phyloP scores from a whole-genome alignment of 2,113 vertebrate species.

The Heterocephalus glaber region DNA sequence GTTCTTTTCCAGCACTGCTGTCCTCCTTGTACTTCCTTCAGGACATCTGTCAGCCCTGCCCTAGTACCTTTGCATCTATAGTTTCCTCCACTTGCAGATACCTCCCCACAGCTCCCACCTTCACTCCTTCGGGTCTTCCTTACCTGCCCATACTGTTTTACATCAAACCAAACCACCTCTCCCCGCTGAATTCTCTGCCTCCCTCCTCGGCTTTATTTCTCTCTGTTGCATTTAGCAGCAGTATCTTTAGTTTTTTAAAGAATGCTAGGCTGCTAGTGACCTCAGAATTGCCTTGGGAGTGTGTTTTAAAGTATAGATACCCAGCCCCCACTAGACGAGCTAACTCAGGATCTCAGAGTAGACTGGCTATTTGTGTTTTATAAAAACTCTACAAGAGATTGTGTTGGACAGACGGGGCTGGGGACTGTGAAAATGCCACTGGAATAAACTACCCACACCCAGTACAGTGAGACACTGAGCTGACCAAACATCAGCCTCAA shows the following conservation, averaged over 20 bases:
- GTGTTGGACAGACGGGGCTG: not conserved
- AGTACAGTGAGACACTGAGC: not conserved
- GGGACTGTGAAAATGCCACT: not conserved
- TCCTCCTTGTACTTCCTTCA: not conserved
- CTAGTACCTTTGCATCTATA: not conserved
- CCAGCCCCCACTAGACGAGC: not conserved
- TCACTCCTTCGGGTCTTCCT: not conserved
- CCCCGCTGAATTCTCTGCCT: not conserved
- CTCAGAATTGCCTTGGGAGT: not conserved
- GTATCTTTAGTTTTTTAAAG: not conserved
- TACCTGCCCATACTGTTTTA: not conserved
- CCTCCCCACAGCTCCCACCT: not conserved
- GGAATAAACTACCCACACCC: not conserved
- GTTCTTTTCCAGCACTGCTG: not conserved
- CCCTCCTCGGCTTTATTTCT: not conserved
- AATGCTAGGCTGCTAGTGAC: not conserved
- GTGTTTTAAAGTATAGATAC: constrained; percentile 3
- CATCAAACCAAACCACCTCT: not conserved
- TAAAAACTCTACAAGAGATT: not conserved
- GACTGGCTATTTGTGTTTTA: not conserved
- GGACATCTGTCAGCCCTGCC: not conserved
- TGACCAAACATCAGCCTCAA: not conserved
- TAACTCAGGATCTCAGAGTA: not conserved
- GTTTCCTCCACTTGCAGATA: not conserved
- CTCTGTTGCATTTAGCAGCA: not conserved